Evolutionary conservation across 1,140 invertebrate species (phyloP).

Genomic region (Pectinophora gossypiella): DNA sequence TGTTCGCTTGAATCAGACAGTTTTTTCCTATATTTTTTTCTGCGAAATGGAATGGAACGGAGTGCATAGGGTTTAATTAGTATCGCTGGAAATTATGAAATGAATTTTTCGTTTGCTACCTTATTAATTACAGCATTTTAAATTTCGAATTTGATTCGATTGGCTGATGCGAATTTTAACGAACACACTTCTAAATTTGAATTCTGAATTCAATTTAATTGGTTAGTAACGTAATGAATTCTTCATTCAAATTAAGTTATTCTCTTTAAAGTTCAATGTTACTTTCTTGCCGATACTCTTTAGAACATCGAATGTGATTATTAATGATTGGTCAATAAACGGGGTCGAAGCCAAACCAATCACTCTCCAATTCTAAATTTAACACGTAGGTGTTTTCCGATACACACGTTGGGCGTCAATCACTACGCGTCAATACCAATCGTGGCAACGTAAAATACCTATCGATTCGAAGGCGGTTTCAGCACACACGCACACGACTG

Average conservation of each 20-base stretch:
- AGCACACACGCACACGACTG: conserved; percentile 18
- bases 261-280: too few species aligned
- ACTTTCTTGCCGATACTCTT: too few species aligned
- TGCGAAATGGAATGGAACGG: conserved; percentile 30
- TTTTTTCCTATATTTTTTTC: conserved; percentile 22
- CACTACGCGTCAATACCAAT: conserved; percentile 15
- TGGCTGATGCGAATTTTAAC: too few species aligned
- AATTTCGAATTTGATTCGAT: not conserved
- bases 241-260: too few species aligned
- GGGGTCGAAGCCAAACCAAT: not conserved
- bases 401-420: conserved; percentile 11
- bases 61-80: conserved; percentile 24
- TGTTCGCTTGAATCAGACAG: conserved; percentile 15
- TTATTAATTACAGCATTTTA: not conserved
- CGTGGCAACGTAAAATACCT: conserved; percentile 40
- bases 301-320: too few species aligned
- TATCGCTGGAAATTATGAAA: not conserved
- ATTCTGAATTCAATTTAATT: too few species aligned
- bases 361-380: not conserved
- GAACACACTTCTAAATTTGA: too few species aligned
- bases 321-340: not conserved
- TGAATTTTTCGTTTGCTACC: not conserved
- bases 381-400: conserved; percentile 1
- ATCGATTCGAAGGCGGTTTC: conserved; percentile 43
- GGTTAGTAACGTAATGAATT: too few species aligned